These are phyloP conservation scores for Acanthurus lineatus DNA, from an alignment of 2,797 vertebrate genomes.

Conservation along the genomic window DNA sequence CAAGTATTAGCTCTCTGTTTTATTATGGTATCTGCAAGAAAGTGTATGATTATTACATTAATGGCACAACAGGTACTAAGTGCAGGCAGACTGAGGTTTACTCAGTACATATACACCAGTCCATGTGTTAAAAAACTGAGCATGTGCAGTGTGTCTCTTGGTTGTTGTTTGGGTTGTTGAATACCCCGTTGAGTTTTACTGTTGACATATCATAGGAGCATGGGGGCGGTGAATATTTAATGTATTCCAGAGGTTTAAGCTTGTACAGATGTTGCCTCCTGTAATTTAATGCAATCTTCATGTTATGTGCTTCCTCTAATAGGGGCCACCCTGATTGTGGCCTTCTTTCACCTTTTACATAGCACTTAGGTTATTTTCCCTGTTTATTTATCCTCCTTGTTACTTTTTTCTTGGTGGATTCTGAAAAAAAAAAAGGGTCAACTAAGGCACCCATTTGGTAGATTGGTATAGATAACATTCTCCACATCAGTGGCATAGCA, in stretches of 20 bases:
- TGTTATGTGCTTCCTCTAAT: constrained; percentile 72
- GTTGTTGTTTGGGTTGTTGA: constrained; percentile 56
- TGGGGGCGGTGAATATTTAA: constrained; percentile 57
- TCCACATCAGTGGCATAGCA: constrained; percentile 55
- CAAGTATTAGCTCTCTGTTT: not conserved
- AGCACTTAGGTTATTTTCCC: constrained; percentile 18
- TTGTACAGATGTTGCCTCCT: constrained; percentile 79
- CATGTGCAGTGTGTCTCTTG: constrained; percentile 31
- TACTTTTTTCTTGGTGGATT: constrained; percentile 34
- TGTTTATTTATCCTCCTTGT: constrained; percentile 26
- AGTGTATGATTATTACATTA: not conserved
- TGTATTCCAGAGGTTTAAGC: constrained; percentile 77
- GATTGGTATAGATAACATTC: constrained; percentile 67
- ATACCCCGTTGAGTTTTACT: constrained; percentile 51
- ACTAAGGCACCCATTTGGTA: constrained; percentile 54
- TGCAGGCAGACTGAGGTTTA: not conserved
- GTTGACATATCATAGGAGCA: constrained; percentile 50
- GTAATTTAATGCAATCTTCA: constrained; percentile 80
- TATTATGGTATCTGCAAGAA: not conserved
- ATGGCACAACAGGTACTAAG: not conserved
- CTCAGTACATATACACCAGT: not conserved
- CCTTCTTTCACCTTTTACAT: constrained; percentile 44
- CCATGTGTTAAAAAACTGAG: constrained; percentile 2
- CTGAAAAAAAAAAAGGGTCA: constrained; percentile 40
- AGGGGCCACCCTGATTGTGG: constrained; percentile 70